These are phyloP conservation scores for Osmoderma eremita DNA, from an alignment of 2,888 invertebrate genomes.

Conservation along the genomic window DNA sequence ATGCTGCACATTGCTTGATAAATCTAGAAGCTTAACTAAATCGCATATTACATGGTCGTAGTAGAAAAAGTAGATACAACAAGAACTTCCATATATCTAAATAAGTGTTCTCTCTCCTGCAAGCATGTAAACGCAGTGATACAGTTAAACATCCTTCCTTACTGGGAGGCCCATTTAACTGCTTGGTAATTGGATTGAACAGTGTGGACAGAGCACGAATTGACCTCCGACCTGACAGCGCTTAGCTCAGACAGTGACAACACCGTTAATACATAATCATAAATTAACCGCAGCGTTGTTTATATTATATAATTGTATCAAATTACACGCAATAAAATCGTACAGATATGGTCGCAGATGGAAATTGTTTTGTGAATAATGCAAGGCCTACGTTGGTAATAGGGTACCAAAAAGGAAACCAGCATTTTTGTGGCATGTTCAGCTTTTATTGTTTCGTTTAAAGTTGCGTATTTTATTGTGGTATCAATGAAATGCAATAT, in stretches of 20 bases:
- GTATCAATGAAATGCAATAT: too few species aligned
- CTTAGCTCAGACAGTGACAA: conserved; percentile 46
- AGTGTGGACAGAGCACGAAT: conserved; percentile 48
- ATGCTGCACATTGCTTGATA: background rate
- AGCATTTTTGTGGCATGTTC: too few species aligned
- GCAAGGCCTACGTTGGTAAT: background rate
- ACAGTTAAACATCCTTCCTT: conserved; percentile 46
- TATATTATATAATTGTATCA: conserved; percentile 41
- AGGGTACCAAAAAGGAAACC: too few species aligned
- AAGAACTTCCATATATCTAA: conserved; percentile 14
- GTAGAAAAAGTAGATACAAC: background rate
- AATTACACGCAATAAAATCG: conserved; percentile 36
- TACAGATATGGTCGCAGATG: conserved; percentile 26
- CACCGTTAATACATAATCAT: conserved; percentile 45
- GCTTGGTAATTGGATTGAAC: conserved; percentile 49
- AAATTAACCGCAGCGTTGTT: conserved; percentile 40
- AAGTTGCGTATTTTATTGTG: too few species aligned
- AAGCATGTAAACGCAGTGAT: conserved; percentile 42
- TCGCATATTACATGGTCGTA: background rate
- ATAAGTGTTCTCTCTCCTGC: conserved; percentile 30
- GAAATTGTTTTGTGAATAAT: conserved; percentile 18
- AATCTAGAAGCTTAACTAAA: background rate
- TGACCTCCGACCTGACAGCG: conserved; percentile 46
- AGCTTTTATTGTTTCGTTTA: too few species aligned
- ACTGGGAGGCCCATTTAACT: conserved; percentile 48